phyloP scores from a whole-genome alignment of 2,797 vertebrate genomes.

The Anniella stebbinsi region DNA sequence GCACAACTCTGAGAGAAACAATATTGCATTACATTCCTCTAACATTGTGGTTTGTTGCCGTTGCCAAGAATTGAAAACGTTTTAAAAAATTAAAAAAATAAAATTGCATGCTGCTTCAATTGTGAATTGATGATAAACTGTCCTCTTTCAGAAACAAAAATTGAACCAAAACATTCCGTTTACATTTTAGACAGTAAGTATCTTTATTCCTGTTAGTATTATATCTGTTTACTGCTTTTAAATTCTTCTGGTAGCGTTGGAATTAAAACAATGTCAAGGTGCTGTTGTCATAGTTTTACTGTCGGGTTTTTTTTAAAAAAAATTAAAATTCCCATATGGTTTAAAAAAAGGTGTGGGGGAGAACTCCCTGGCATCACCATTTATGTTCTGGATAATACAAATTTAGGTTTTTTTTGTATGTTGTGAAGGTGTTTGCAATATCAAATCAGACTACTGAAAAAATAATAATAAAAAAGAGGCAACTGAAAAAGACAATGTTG shows the following conservation, averaged over 20 bases:
- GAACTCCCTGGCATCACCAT: conserved; percentile 85
- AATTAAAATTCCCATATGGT: conserved; percentile 88
- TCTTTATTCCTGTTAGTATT: conserved; percentile 96
- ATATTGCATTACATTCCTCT: conserved; percentile 95
- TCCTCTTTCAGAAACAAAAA: conserved; percentile 90
- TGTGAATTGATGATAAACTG: conserved; percentile 97
- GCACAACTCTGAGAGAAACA: conserved; percentile 90
- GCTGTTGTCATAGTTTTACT: conserved; percentile 99
- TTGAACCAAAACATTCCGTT: conserved; percentile 98
- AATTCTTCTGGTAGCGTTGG: conserved; percentile 99
- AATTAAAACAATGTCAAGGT: conserved; percentile 99
- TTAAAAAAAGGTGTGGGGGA: conserved; percentile 81
- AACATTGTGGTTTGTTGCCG: conserved; percentile 98
- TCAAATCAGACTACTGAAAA: conserved; percentile 96
- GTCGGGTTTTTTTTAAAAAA: conserved; percentile 89
- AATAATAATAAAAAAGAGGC: conserved; percentile 87
- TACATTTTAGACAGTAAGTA: conserved; percentile 97
- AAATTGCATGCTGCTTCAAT: conserved; percentile 99
- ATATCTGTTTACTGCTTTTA: conserved; percentile 99
- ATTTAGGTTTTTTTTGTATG: conserved; percentile 90
- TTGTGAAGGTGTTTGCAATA: conserved; percentile 98
- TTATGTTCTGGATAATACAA: conserved; percentile 91
- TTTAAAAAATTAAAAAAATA: conserved; percentile 84
- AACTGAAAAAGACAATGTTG: conserved; percentile 87
- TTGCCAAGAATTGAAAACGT: conserved; percentile 97